phyloP scores from a whole-genome alignment of 92 coral and sea anemone species.

The Heteractis magnifica region DNA sequence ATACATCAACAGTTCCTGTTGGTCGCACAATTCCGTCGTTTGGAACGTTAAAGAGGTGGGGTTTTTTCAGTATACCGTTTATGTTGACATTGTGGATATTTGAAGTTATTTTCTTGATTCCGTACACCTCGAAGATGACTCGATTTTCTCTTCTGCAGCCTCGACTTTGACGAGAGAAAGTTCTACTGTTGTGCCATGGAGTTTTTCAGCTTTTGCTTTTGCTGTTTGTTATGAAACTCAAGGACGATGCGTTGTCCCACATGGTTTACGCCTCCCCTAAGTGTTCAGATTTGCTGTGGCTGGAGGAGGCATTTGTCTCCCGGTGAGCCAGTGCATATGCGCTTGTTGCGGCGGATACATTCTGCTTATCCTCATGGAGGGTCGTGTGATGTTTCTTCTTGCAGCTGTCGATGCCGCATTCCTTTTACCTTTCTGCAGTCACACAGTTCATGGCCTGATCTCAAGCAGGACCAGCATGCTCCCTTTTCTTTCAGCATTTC shows the following conservation, averaged over 20 bases:
- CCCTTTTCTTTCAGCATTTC: constrained; percentile 15
- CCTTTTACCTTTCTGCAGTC: neutral
- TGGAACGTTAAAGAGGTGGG: no score
- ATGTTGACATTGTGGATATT: no score
- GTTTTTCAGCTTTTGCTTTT: constrained; percentile 35
- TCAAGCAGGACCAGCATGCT: constrained; percentile 26
- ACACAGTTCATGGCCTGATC: neutral
- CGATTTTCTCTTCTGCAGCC: neutral
- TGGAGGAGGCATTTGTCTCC: constrained; percentile 11
- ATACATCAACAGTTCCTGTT: no score
- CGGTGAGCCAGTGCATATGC: neutral
- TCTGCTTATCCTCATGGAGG: neutral
- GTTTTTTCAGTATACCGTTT: no score
- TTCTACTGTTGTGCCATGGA: constrained; percentile 24
- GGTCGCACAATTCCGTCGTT: no score
- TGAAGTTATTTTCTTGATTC: no score
- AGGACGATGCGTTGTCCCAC: constrained; percentile 41
- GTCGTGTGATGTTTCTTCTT: constrained; percentile 10
- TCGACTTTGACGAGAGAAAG: constrained; percentile 20
- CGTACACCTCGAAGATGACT: no score
- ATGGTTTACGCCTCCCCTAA: neutral
- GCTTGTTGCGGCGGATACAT: neutral
- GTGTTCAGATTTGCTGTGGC: neutral
- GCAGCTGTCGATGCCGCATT: constrained; percentile 7
- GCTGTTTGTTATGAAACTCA: constrained; percentile 34